phyloP scores from a whole-genome alignment of 1,140 invertebrate species.

The Palaemon carinicauda region DNA sequence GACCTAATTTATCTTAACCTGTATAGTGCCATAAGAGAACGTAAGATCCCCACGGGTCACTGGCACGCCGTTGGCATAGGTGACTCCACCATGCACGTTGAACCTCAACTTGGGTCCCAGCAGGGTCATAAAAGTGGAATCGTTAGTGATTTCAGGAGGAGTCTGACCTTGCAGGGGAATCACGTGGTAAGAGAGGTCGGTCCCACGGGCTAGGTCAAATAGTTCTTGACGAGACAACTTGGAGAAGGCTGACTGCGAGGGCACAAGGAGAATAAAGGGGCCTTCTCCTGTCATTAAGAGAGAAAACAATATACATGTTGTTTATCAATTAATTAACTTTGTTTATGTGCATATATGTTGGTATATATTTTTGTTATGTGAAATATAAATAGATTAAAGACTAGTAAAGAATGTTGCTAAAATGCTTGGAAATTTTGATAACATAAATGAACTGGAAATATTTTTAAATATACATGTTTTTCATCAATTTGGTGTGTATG shows the following conservation, averaged over 20 bases:
- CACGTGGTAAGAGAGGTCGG: constrained; percentile 49
- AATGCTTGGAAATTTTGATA: no score
- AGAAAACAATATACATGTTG: no score
- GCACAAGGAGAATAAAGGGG: constrained; percentile 47
- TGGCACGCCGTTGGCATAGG: constrained; percentile 41
- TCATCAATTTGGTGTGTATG: not conserved
- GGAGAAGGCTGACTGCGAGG: constrained; percentile 44
- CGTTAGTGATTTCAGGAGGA: constrained; percentile 44
- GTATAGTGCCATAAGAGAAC: constrained; percentile 45
- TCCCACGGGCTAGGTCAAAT: constrained; percentile 18
- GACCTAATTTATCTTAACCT: constrained; percentile 20
- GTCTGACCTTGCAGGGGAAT: constrained; percentile 42
- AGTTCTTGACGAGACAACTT: constrained; percentile 33
- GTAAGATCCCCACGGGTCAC: constrained; percentile 23
- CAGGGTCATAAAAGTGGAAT: constrained; percentile 46
- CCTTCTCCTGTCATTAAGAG: constrained; percentile 34
- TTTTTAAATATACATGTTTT: no score
- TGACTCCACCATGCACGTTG: constrained; percentile 39
- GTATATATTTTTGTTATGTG: not conserved
- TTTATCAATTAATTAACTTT: not conserved
- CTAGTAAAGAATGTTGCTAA: no score
- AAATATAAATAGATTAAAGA: no score
- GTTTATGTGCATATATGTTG: not conserved
- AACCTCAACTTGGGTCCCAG: constrained; percentile 41
- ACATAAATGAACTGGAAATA: no score